Conservation (phyloP, 2,888 invertebrate species). For the Protodeltote pygarga region DNA sequence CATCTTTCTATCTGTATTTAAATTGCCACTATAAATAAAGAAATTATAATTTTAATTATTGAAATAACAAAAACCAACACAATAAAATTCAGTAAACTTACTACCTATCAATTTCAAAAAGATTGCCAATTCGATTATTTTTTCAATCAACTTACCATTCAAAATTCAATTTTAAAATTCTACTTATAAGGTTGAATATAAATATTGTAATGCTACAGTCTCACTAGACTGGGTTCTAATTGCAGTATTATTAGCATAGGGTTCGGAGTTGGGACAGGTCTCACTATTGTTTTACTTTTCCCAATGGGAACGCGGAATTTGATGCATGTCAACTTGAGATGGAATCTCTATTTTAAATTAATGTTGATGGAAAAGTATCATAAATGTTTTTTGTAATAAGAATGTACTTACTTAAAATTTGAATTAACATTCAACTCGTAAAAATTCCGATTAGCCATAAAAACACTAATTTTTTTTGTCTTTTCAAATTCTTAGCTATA, state of each 20-base stretch:
- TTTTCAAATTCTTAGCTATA: no score
- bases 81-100: constrained; percentile 17
- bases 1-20: no score
- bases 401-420: constrained; percentile 10
- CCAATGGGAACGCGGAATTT: constrained; percentile 48
- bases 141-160: not conserved
- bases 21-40: constrained; percentile 2
- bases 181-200: constrained; percentile 20
- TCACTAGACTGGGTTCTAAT: constrained; percentile 43
- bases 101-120: constrained; percentile 27
- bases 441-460: no score
- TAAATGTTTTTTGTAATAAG: constrained; percentile 32
- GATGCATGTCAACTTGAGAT: constrained; percentile 42
- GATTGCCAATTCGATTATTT: constrained; percentile 24
- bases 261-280: constrained; percentile 37
- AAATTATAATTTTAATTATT: constrained; percentile 18
- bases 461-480: no score
- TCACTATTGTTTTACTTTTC: constrained; percentile 51
- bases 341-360: constrained; percentile 26
- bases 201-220: constrained; percentile 8
- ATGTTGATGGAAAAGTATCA: constrained; percentile 18
- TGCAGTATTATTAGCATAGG: constrained; percentile 46
- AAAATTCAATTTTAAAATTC: not conserved
- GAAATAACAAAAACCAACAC: constrained; percentile 15
- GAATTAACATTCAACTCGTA: no score